Percentiles rank a stretch among this genome's conserved stretches.
Conservation (phyloP, 2,797 vertebrate species). For the Sibirionetta formosa region DNA sequence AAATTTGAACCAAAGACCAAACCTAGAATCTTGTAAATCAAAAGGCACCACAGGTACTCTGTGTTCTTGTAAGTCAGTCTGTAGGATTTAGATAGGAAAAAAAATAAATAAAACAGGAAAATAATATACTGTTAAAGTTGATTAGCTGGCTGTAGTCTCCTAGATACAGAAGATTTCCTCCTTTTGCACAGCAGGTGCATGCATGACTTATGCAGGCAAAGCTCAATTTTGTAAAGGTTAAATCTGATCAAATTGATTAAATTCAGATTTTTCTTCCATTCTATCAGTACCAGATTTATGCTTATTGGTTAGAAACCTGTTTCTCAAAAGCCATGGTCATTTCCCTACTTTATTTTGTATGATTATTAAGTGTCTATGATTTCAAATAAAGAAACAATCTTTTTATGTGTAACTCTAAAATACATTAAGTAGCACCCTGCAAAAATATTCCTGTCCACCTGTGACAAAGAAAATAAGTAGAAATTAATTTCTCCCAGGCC, state of each 20-base stretch:
- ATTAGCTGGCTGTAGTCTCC: constrained; percentile 77
- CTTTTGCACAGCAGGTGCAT: constrained; percentile 75
- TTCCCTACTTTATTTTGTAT: constrained; percentile 38
- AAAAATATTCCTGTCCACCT: not conserved
- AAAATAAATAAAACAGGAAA: constrained; percentile 68
- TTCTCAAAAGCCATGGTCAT: constrained; percentile 41
- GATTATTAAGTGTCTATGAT: constrained; percentile 7
- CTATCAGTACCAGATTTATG: constrained; percentile 52
- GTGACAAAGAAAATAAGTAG: not conserved
- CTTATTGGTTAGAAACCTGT: constrained; percentile 45
- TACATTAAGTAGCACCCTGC: not conserved
- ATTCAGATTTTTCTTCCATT: constrained; percentile 69
- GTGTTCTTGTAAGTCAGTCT: constrained; percentile 68
- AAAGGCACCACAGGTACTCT: constrained; percentile 65
- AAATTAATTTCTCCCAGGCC: not conserved
- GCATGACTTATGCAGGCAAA: constrained; percentile 76
- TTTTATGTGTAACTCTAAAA: constrained; percentile 11
- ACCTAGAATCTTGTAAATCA: constrained; percentile 66
- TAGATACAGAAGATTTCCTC: constrained; percentile 73
- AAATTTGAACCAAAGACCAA: constrained; percentile 38
- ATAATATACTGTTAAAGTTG: constrained; percentile 77
- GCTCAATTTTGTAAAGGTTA: constrained; percentile 79
- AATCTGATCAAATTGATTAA: constrained; percentile 82
- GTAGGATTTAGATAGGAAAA: constrained; percentile 67
- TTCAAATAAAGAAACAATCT: constrained; percentile 34